Evolutionary conservation across 2,888 invertebrate species (phyloP), one percentile per base, ranked within the genome.

Genomic region (Orgyia antiqua): DNA sequence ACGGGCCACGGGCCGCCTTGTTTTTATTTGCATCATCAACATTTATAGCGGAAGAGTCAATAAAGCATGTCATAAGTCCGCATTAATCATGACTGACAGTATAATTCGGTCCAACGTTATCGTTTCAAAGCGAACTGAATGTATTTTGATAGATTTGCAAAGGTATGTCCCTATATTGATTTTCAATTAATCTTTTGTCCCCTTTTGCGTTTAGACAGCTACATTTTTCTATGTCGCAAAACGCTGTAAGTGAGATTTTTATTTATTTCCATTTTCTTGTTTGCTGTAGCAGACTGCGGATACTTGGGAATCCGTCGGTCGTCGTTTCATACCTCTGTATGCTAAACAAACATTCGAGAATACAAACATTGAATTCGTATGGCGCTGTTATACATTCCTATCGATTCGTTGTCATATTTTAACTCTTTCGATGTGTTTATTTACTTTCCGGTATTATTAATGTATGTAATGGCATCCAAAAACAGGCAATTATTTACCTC

Each of bases 131-230:
- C 75, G 68, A 70, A 72, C 71, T 67, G 68, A 74, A 76, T 71
- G 68, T 69, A 65, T 75, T 79, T 72, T 74, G 73, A 78, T 78
- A 79, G 73, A 73, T 71, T 73, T 60, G 70, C 69, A 61, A 70
- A 77, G 74, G 76, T 73, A 69, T 69, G 66, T 67, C 68, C 65
- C 61, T 51, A 57, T 73, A 80, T 80, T 62, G 78, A 80, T 82
- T 83, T 79, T 77, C 74, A 82, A 80, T 83, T 82, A 77, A 80
- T 79, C 79, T 78, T 78, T 75, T 76, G 74, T 74, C 68, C 75
- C 70, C 68, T 66, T 72, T 72, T 65, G 56, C 63, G 68, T 68
- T 72, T 62, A 61, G 71, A 68, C 67, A 67, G 65, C 69, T 67
- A 70, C 68, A 72, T 73, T 69, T 71, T 69, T 68, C 58, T 57